Conservation (phyloP, 2,113 vertebrate species). For the Carettochelys insculpta region DNA sequence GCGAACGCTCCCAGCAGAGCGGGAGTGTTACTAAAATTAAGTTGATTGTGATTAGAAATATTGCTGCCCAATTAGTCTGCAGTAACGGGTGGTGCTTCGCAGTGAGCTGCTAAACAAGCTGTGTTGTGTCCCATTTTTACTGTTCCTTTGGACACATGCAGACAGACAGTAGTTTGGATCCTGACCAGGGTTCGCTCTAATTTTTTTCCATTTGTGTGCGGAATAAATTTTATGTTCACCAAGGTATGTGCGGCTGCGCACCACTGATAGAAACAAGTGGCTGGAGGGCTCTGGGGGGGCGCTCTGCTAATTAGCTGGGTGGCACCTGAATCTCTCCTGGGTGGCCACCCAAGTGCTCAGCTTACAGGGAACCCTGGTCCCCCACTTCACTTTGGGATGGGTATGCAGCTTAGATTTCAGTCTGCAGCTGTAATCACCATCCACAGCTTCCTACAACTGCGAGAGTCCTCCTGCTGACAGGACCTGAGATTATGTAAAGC, state of each 20-base stretch:
- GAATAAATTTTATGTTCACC: too few relatives aligned
- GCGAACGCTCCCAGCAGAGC: neutral
- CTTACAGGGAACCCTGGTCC: too few relatives aligned
- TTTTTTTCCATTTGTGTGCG: too few relatives aligned
- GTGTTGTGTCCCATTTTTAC: neutral
- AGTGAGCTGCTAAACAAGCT: neutral
- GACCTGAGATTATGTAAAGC: neutral
- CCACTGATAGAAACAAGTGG: too few relatives aligned
- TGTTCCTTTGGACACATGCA: neutral
- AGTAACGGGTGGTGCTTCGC: fast-evolving
- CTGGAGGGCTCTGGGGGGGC: too few relatives aligned
- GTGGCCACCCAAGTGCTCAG: too few relatives aligned
- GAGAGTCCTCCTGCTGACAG: neutral
- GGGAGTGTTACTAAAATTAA: neutral
- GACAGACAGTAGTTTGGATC: neutral
- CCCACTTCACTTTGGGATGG: too few relatives aligned
- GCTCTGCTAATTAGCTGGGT: too few relatives aligned
- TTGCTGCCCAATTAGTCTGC: fast-evolving
- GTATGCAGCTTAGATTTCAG: neutral
- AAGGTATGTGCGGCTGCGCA: too few relatives aligned
- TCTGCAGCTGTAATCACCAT: neutral
- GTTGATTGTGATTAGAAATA: fast-evolving
- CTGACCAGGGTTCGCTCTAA: too few relatives aligned
- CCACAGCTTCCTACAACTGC: neutral
- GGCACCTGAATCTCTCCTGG: too few relatives aligned